Conservation (phyloP, 2,113 vertebrate species). For the Xyrauchen texanus region DNA sequence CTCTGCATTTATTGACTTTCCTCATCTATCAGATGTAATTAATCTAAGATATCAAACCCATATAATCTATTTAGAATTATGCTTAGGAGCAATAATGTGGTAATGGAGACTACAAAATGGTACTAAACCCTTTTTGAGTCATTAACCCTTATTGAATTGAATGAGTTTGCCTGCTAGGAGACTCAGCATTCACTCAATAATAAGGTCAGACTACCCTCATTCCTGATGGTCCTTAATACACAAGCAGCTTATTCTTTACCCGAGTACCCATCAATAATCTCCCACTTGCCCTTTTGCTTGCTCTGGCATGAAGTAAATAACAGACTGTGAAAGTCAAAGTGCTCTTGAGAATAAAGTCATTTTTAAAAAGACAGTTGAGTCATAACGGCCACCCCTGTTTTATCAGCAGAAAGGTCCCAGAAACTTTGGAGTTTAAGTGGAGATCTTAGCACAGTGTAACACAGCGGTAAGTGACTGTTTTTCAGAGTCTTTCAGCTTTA, state of each 20-base stretch:
- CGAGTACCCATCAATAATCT: conserved; percentile 26
- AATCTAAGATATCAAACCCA: too few relatives aligned
- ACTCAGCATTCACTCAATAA: conserved; percentile 10
- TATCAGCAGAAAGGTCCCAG: conserved; percentile 31
- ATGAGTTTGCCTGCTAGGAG: not conserved
- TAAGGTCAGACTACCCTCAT: conserved; percentile 3
- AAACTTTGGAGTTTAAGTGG: conserved; percentile 35
- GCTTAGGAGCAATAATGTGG: not conserved
- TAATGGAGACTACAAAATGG: not conserved
- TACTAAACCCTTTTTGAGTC: not conserved
- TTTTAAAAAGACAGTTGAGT: conserved; percentile 24
- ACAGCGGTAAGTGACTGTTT: not conserved
- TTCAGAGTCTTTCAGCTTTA: not conserved
- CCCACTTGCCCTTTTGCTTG: conserved; percentile 22
- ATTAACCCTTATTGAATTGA: not conserved
- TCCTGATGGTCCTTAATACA: conserved; percentile 26
- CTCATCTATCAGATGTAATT: too few relatives aligned
- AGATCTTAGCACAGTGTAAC: not conserved
- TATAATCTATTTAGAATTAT: too few relatives aligned
- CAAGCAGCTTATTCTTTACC: conserved; percentile 23
- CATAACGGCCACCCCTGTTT: conserved; percentile 30
- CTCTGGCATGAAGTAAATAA: conserved; percentile 34
- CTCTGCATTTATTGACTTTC: too few relatives aligned
- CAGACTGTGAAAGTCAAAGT: conserved; percentile 20
- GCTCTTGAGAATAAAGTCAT: conserved; percentile 38